Evolutionary conservation across 2,113 vertebrate genomes (phyloP), one percentile per base, ranked within the genome.

Genomic region (Origma solitaria): DNA sequence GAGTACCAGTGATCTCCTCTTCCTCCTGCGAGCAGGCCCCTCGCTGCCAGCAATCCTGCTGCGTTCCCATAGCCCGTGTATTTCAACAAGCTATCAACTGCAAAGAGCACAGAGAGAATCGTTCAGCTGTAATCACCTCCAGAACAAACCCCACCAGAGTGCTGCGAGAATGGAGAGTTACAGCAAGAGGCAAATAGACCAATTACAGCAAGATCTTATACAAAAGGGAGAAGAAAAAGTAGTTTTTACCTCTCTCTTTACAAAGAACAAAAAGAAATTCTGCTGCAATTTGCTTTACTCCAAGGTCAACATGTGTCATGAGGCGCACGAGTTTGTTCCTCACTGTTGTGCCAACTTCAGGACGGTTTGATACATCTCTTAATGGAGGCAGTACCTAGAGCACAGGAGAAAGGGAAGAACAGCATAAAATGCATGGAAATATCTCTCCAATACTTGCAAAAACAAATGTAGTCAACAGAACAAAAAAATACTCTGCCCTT

Each of bases 191-290:
- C 40, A 82, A 79, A 68, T 18, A 37, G 0, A 61, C 8, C 27
- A 45, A 24, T 24, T 37, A 85, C 24, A 49, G 37, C 61, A 80
- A 61, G 37, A 61, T 16, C 12, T 68, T 25, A 50, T 2, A 75
- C 24, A 83, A 81, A 75, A 88, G 8, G 27, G 64, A 61, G 54
- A 54, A 57, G 71, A 42, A 92, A 77, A 40, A 70, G 22, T 14
- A 14, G 60, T 75, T 94, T 97, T 97, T 98, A 99, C 99, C 99
- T 95, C 98, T 99, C 92, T 99, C 99, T 97, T 99, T 99, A 97
- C 99, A 99, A 86, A 99, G 99, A 57, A 99, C 99, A 51, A 99
- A 99, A 68, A 99, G 98, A 91, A 99, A 99, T 97, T 99, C 99
- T 62, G 99, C 99, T 76, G 99, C 99, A 42, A 98, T 98, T 93